phyloP scores from a whole-genome alignment of 2,113 vertebrate species.

The Ptychochromis oligacanthus region DNA sequence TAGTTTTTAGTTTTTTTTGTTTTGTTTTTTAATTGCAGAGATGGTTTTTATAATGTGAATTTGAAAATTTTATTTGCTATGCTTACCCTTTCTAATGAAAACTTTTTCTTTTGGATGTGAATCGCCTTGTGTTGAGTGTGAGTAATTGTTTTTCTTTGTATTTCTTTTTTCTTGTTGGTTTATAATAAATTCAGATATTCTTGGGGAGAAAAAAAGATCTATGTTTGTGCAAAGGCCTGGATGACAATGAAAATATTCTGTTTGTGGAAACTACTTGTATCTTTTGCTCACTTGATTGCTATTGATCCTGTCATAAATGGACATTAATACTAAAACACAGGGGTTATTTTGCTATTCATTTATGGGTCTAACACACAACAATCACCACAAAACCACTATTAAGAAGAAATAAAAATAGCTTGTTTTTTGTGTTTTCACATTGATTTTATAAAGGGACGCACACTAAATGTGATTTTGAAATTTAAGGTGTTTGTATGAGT shows the following conservation, averaged over 20 bases:
- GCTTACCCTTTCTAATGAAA: too few species aligned
- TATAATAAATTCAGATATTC: neutral
- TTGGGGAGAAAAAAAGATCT: fast-evolving
- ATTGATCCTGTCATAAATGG: neutral
- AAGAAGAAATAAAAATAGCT: neutral
- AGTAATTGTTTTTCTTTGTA: neutral
- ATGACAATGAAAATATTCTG: neutral
- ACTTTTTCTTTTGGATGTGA: neutral
- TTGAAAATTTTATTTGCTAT: neutral
- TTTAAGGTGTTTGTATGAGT: neutral
- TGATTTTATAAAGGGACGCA: neutral
- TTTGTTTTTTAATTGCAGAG: too few species aligned
- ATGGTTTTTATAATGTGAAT: neutral
- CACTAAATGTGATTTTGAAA: neutral
- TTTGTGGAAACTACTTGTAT: neutral
- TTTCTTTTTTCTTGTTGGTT: neutral
- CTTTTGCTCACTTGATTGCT: neutral
- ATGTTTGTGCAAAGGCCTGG: neutral
- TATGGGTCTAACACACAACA: neutral
- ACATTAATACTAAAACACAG: neutral
- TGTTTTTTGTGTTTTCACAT: neutral
- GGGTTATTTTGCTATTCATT: neutral
- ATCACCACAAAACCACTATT: neutral
- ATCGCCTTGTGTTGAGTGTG: neutral
- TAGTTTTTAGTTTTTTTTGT: neutral